Evolutionary conservation across 2,888 invertebrate species (phyloP), one percentile per base, ranked within the genome.

Genomic region (Ditula angustiorana): DNA sequence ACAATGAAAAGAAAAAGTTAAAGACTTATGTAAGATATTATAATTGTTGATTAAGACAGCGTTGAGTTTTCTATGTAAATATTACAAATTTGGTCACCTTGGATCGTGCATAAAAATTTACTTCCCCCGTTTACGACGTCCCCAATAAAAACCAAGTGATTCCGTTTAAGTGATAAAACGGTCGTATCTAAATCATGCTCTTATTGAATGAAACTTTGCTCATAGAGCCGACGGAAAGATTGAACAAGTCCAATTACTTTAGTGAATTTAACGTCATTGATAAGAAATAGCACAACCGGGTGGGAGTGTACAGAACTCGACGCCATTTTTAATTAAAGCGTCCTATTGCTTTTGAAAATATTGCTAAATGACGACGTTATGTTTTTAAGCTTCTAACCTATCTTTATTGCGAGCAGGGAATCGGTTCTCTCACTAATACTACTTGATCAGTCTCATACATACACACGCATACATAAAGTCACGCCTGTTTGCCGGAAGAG

Each of bases 151-250:
- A 28, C 30, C 19, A 7, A 24, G 55, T 50, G 24, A 37, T 56
- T 41, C 28, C 47, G 28, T 49, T 37, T 37, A 19, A 41, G 57
- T 30, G 28, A 50, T 50, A 57, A 41, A 56, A 50, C 23, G 10
- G 37, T 5, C 23, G 49, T 63, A 56, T 57, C 19, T 28, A 37
- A 37, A 56, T 55, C 55, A 35, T 11, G 56, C 8, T 19, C 16
- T 49, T 56, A 62, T 56, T 56, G 30, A 56, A 62, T 28, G 21
- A 62, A 62, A 56, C 52, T 60, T 26, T 28, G 23, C 52, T 55
- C 13, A 33, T 61, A 13, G 26, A 50, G 1, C 13, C 10, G 24
- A 16, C 2, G 5, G 26, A 50, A 26, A 49, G 16, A 41, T 57
- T 23, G 41, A 50, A 41, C 37, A 24, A 55, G 26, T 61, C 26